Conservation (phyloP, 2,797 vertebrate species). For the Heterohyrax brucei region DNA sequence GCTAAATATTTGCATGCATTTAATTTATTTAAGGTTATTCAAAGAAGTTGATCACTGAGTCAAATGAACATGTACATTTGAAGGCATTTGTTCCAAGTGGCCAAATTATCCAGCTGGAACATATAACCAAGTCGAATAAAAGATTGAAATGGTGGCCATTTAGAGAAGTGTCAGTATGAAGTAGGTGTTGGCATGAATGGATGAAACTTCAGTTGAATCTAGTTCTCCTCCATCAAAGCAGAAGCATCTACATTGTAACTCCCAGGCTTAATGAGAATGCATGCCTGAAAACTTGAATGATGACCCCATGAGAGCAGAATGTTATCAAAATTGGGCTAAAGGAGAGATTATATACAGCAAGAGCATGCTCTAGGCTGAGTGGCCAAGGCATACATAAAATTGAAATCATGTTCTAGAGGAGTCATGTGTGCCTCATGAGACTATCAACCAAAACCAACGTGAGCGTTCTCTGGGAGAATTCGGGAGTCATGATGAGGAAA, state of each 20-base stretch:
- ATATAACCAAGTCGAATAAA: constrained; percentile 39
- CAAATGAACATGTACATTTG: constrained; percentile 7
- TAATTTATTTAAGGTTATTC: constrained; percentile 38
- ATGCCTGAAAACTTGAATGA: constrained; percentile 49
- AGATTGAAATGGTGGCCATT: constrained; percentile 32
- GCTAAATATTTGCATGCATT: constrained; percentile 28
- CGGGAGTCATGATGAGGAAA: neutral
- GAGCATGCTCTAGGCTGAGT: constrained; percentile 26
- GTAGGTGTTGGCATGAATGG: constrained; percentile 7
- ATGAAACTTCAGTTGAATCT: constrained; percentile 52
- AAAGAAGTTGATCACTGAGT: constrained; percentile 13
- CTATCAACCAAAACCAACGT: neutral
- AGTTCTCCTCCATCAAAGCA: neutral
- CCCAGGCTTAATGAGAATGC: neutral
- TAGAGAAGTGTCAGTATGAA: constrained; percentile 27
- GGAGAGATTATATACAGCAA: constrained; percentile 48
- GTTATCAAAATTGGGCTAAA: constrained; percentile 13
- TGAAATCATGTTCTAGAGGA: constrained; percentile 47
- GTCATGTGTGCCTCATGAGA: neutral
- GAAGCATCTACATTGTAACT: neutral
- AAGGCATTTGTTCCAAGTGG: constrained; percentile 6
- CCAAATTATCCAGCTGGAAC: neutral
- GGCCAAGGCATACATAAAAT: constrained; percentile 20
- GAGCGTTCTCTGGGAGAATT: constrained; percentile 19
- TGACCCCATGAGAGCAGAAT: neutral